Evolutionary conservation across 2,797 vertebrate species (phyloP), one percentile per base, ranked within the genome.

Genomic region (Danionella dracula): DNA sequence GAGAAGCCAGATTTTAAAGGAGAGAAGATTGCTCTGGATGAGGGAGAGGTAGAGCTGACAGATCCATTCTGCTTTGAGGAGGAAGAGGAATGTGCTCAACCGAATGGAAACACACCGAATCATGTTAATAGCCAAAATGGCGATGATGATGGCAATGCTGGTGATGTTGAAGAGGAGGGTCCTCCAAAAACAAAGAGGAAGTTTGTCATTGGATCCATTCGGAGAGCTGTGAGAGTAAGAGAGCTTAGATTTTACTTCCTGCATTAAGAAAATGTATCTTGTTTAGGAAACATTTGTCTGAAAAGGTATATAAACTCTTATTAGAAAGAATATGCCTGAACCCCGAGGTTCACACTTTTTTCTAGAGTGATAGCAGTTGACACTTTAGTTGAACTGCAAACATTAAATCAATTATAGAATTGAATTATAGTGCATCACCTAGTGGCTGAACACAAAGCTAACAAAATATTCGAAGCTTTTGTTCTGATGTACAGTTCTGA

Each of bases 1-100:
- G 93, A 98, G 84, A 90, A 93, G 70, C 93, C 94, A 0, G 80
- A 88, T 68, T 99, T 92, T 34, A 92, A 83, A n/a, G 96, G 96
- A 54, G 90, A 82, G 79, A 97, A 93, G 81, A 69, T 93, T 0
- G 90, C 92, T 37, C 78, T 99, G 72, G 90, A 93, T 0, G 95
- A 98, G 78, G 94, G 93, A 0, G 93, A 96, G 17, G 74, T 86
- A 0, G 94, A 97, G 78, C 85, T 98, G 64, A 76, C 83, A 3
- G 79, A 64, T 70, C 90, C 90, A 0, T 88, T 79, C 1, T 73
- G 71, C 17, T 60, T 66, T 2, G 57, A 34, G 0, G 54, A 64
- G 0, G 70, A 85, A 10, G 65, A 67, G 3, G 8, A 42, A 56
- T 45, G 9, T 6, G 49, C 77, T 8, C 80, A 71, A 73, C 79